Evolutionary conservation across 2,113 vertebrate genomes (phyloP).

Genomic region (Equus quagga): DNA sequence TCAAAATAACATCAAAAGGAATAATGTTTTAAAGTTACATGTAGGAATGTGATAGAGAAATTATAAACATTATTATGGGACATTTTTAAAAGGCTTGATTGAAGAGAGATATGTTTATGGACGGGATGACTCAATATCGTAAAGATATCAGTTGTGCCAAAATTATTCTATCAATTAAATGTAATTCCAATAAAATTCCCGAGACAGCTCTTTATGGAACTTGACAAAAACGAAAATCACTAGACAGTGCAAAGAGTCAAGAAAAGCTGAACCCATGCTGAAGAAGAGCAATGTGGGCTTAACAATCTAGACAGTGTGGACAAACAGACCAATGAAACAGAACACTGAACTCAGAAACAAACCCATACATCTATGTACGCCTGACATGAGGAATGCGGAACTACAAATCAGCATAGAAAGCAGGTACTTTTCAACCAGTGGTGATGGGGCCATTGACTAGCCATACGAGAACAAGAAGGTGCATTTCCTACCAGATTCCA

Average conservation of each 20-base stretch:
- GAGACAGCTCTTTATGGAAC: not conserved
- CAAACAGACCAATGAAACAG: not conserved
- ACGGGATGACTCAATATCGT: not conserved
- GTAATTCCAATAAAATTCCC: not conserved
- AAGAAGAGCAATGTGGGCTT: not conserved
- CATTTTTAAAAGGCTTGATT: constrained; percentile 22
- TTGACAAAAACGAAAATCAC: not conserved
- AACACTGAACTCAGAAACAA: not conserved
- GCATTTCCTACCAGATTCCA: not conserved
- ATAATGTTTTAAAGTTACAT: not conserved
- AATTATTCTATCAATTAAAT: constrained; percentile 14
- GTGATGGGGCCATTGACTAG: not conserved
- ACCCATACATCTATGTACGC: fast-evolving
- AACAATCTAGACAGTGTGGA: not conserved
- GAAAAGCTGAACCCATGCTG: not conserved
- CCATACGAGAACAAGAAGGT: not conserved
- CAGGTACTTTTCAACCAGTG: not conserved
- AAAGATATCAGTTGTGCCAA: not conserved
- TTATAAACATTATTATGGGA: not conserved
- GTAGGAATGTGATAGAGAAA: not conserved
- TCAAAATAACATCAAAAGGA: not conserved
- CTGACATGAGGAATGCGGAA: not conserved
- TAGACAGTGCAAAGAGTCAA: not conserved
- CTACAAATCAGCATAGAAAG: not conserved
- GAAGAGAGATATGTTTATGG: not conserved